Evolutionary conservation across 2,797 vertebrate genomes (phyloP).

Genomic region (Gymnopithys bicolor): DNA sequence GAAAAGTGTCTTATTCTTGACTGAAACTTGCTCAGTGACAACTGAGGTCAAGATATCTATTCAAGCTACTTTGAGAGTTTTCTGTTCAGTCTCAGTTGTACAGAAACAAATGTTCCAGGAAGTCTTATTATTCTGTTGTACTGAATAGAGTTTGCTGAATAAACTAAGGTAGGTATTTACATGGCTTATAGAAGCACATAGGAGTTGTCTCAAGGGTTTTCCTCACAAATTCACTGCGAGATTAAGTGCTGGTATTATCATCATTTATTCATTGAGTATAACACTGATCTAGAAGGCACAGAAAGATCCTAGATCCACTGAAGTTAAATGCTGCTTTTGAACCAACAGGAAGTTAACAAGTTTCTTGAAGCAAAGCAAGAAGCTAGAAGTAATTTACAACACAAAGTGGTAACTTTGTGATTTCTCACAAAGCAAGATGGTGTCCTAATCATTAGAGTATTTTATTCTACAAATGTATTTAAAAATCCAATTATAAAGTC

Average conservation of each 20-base stretch:
- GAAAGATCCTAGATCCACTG: neutral
- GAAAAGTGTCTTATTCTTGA: neutral
- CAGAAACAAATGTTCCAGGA: neutral
- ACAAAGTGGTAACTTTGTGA: neutral
- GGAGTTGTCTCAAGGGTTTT: neutral
- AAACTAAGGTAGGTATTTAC: neutral
- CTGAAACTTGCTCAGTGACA: neutral
- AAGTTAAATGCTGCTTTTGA: neutral
- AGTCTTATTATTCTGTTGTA: neutral
- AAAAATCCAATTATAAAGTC: neutral
- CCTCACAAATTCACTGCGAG: neutral
- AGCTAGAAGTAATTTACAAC: neutral
- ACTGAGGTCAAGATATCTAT: neutral
- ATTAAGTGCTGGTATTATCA: neutral
- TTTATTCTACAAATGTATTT: neutral
- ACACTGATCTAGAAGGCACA: neutral
- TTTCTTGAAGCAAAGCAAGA: neutral
- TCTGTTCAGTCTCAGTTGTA: neutral
- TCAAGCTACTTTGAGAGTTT: neutral
- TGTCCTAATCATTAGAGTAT: neutral
- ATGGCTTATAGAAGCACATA: neutral
- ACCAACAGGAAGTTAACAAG: neutral
- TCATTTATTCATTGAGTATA: neutral
- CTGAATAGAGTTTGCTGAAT: neutral
- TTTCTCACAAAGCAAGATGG: neutral